These are phyloP conservation scores for Poecilia gillii DNA, from an alignment of 2,797 vertebrate species.

Conservation along the genomic window DNA sequence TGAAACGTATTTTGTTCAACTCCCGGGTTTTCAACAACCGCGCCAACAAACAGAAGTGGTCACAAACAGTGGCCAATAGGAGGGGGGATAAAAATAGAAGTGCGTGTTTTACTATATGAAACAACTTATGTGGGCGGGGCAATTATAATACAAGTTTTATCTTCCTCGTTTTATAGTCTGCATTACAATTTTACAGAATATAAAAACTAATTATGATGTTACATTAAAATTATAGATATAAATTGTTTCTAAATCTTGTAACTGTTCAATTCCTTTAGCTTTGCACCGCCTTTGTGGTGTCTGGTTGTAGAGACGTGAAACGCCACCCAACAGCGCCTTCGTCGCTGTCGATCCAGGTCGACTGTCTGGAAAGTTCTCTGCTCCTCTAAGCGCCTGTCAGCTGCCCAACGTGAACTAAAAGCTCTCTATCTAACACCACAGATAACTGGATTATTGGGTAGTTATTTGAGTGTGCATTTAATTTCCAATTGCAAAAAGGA, in stretches of 20 bases:
- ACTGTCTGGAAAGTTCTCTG: conserved; percentile 84
- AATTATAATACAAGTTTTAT: fast-evolving
- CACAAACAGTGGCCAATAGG: conserved; percentile 61
- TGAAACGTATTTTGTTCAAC: background rate
- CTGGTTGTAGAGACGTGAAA: fast-evolving
- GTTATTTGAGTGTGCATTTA: background rate
- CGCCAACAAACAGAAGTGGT: conserved; percentile 63
- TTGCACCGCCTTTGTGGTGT: conserved; percentile 44
- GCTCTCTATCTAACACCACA: background rate
- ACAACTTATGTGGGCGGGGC: conserved; percentile 9
- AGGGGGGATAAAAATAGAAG: conserved; percentile 15
- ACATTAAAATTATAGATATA: fast-evolving
- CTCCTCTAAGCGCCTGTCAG: conserved; percentile 57
- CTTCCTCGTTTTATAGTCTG: fast-evolving
- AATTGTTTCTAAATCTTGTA: fast-evolving
- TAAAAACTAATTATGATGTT: fast-evolving
- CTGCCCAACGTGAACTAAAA: conserved; percentile 50
- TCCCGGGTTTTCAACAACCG: conserved; percentile 51
- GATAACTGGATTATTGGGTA: background rate
- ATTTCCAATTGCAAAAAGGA: background rate
- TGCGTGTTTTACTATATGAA: fast-evolving
- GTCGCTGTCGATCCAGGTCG: conserved; percentile 30
- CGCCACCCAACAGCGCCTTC: background rate
- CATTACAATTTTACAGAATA: background rate
- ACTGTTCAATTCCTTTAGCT: background rate